Evolutionary conservation across 1,140 invertebrate species (phyloP).

Genomic region (Ctenoplectra terminalis): DNA sequence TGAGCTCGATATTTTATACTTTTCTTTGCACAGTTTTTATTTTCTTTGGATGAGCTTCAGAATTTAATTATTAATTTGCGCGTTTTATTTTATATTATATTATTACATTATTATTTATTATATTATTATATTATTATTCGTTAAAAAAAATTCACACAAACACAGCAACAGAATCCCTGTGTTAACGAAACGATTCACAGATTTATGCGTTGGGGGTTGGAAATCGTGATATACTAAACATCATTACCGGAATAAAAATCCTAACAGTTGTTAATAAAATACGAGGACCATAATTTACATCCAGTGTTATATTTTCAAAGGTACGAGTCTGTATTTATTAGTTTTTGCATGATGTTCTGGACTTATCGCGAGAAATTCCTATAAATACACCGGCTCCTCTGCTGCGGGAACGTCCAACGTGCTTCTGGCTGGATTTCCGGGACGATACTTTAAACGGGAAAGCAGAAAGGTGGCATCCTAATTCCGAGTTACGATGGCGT

Average conservation of each 20-base stretch:
- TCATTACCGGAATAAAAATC: neutral
- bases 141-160: accelerated
- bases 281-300: neutral
- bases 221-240: neutral
- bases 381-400: constrained; percentile 20
- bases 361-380: constrained; percentile 40
- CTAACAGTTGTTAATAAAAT: neutral
- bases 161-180: too few species aligned
- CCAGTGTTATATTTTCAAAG: constrained; percentile 16
- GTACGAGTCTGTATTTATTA: constrained; percentile 10
- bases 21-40: too few species aligned
- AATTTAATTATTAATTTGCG: too few species aligned
- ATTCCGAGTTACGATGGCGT: constrained; percentile 48
- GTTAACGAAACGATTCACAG: neutral
- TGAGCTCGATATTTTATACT: too few species aligned
- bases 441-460: constrained; percentile 44
- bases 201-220: neutral
- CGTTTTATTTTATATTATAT: too few species aligned
- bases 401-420: neutral
- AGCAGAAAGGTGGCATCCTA: constrained; percentile 47
- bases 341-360: neutral
- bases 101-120: too few species aligned
- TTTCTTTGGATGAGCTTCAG: too few species aligned
- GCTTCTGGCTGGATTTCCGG: constrained; percentile 43
- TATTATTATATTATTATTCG: neutral